Evolutionary conservation across 2,888 invertebrate species (phyloP).

Genomic region (Andrena bicolor): DNA sequence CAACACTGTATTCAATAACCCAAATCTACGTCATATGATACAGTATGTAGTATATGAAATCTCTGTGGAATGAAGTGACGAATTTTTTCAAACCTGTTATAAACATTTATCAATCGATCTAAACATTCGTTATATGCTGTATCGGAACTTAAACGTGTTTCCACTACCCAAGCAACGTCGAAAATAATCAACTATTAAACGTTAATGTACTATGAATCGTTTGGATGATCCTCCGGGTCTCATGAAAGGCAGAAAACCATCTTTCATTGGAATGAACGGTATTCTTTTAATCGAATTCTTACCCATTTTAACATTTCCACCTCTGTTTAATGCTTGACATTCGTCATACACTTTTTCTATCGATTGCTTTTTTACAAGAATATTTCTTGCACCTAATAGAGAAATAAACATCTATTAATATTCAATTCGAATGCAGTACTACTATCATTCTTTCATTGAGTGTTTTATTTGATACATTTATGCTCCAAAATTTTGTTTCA

Average conservation of each 20-base stretch:
- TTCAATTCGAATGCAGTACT: neutral
- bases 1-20: neutral
- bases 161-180: conserved; percentile 15
- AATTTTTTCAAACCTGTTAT: neutral
- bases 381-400: neutral
- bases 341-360: neutral
- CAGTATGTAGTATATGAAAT: conserved; percentile 29
- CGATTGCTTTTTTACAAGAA: neutral
- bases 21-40: neutral
- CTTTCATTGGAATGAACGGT: conserved; percentile 83
- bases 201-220: conserved; percentile 80
- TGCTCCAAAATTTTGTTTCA: neutral
- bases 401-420: neutral
- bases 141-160: neutral
- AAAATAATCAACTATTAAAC: conserved; percentile 34
- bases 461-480: neutral
- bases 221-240: conserved; percentile 80
- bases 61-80: neutral
- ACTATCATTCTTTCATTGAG: neutral
- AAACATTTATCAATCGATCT: neutral
- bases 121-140: neutral
- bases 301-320: neutral
- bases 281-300: conserved; percentile 29
- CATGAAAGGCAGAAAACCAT: conserved; percentile 81
- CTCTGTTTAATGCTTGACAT: neutral